A percentile compares a stretch with the other conserved stretches of the same genome.
Evolutionary conservation across 2,888 invertebrate species (phyloP).

Genomic region (Protula sp.): DNA sequence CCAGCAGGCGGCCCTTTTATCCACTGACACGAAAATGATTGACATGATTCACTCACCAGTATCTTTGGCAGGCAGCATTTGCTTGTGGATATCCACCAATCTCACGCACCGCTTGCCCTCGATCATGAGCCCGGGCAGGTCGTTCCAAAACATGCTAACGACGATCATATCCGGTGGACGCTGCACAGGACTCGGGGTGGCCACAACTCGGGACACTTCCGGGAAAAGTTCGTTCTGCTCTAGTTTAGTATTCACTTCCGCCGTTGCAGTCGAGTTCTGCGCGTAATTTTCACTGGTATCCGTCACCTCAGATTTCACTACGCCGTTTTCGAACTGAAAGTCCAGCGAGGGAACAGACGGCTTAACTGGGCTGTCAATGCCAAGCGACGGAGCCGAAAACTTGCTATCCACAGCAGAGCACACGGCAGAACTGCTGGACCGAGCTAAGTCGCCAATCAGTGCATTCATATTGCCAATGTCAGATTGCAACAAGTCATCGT

Average conservation of each 20-base stretch:
- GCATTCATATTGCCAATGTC: constrained; percentile 18
- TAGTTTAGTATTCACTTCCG: too few relatives aligned
- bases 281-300: too few relatives aligned
- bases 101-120: constrained; percentile 45
- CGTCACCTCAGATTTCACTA: too few relatives aligned
- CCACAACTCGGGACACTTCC: constrained; percentile 4
- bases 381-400: neutral
- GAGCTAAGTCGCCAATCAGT: constrained; percentile 7
- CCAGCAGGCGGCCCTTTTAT: too few relatives aligned
- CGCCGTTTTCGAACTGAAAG: too few relatives aligned
- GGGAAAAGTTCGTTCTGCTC: constrained; percentile 18
- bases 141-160: constrained; percentile 52
- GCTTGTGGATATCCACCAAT: constrained; percentile 52
- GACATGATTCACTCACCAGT: constrained; percentile 36
- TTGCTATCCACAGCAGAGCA: neutral
- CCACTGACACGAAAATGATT: too few relatives aligned
- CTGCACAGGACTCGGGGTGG: neutral
- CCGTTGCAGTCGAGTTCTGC: too few relatives aligned
- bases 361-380: neutral
- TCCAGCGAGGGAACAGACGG: too few relatives aligned
- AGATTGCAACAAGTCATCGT: constrained; percentile 21
- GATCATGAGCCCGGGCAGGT: constrained; percentile 50
- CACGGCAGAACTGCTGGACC: neutral
- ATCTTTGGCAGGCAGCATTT: constrained; percentile 52
- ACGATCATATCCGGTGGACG: constrained; percentile 30